A percentile compares a stretch with the other conserved stretches of the same genome.
Evolutionary conservation across 2,113 vertebrate genomes (phyloP).

Genomic region (Tyto alba): DNA sequence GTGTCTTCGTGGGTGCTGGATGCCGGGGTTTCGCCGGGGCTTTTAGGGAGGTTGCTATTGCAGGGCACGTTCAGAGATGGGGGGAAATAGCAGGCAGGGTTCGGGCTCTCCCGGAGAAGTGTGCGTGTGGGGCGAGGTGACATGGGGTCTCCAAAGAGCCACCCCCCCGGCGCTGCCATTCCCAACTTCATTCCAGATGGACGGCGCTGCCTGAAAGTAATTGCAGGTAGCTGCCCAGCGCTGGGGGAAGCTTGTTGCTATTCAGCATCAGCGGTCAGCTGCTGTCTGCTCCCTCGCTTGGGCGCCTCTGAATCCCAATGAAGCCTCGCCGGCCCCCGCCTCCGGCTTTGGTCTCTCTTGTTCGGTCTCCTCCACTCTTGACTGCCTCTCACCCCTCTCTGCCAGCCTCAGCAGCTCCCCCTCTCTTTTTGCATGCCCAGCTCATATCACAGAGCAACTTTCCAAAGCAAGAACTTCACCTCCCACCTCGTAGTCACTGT

Average conservation of each 20-base stretch:
- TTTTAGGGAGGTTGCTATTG: neutral
- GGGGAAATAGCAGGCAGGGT: neutral
- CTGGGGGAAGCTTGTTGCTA: neutral
- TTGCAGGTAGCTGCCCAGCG: neutral
- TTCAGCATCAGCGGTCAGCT: neutral
- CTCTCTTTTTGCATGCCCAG: neutral
- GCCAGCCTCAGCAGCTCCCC: neutral
- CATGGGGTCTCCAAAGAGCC: neutral
- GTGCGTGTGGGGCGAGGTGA: rapidly evolving
- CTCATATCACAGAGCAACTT: neutral
- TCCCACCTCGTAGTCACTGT: neutral
- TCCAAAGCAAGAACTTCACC: neutral
- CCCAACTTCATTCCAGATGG: neutral
- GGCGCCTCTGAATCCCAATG: neutral
- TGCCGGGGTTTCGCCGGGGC: rapidly evolving
- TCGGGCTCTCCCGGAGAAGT: neutral
- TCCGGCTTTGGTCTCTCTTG: neutral
- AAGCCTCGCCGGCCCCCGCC: neutral
- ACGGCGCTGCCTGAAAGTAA: neutral
- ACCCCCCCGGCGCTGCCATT: neutral
- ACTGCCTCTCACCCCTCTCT: neutral
- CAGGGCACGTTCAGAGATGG: rapidly evolving
- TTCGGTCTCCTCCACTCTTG: neutral
- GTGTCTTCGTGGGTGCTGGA: neutral
- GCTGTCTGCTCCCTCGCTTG: neutral